These are phyloP conservation scores for Drosophila paracracens DNA, from an alignment of 2,888 invertebrate genomes.

Conservation along the genomic window DNA sequence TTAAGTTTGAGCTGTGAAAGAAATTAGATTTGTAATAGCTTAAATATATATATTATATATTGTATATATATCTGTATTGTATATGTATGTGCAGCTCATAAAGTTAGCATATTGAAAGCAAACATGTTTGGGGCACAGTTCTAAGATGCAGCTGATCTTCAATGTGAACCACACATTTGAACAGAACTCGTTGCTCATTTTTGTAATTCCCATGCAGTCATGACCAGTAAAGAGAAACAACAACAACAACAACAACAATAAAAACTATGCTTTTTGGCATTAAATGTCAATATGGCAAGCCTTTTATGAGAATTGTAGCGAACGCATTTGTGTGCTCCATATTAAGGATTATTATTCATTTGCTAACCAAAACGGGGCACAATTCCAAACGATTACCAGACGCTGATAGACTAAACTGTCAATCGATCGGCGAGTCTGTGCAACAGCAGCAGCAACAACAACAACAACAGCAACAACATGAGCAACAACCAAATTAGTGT, in stretches of 20 bases:
- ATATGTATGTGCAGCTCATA: background rate
- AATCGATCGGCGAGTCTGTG: constrained; percentile 35
- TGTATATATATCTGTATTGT: background rate
- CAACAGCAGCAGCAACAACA: constrained; percentile 6
- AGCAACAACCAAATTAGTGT: constrained; percentile 67
- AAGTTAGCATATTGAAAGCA: constrained; percentile 5
- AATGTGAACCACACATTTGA: constrained; percentile 36
- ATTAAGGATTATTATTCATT: constrained; percentile 78
- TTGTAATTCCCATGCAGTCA: constrained; percentile 49
- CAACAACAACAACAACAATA: background rate
- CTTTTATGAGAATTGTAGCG: constrained; percentile 77
- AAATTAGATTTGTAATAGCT: background rate
- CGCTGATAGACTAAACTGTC: constrained; percentile 75
- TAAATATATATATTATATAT: too few relatives aligned
- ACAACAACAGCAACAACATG: constrained; percentile 28
- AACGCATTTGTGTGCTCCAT: constrained; percentile 73
- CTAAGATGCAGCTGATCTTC: constrained; percentile 25
- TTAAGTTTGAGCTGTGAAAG: background rate
- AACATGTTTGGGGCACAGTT: constrained; percentile 19
- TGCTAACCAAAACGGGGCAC: constrained; percentile 70
- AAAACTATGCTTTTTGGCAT: constrained; percentile 54
- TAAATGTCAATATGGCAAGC: constrained; percentile 68
- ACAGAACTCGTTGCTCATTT: constrained; percentile 42
- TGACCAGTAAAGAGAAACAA: background rate
- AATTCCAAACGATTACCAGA: constrained; percentile 66